Evolutionary conservation across 2,888 invertebrate species (phyloP).

Genomic region (Hermaeophaga mercurialis): DNA sequence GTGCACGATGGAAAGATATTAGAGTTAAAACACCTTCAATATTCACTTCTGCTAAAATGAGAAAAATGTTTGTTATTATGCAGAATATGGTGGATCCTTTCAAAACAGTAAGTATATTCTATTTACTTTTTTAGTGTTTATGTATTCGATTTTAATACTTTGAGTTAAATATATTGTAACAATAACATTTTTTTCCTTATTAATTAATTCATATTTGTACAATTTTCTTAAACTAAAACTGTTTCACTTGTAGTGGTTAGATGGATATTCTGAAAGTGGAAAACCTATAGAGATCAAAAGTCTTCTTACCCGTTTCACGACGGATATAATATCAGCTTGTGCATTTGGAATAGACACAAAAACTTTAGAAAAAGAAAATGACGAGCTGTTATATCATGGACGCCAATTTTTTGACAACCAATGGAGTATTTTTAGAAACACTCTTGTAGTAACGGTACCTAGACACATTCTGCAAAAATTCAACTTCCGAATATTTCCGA

Average conservation of each 20-base stretch:
- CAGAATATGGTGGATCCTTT: constrained; percentile 29
- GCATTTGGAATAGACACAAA: constrained; percentile 66
- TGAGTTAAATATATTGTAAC: no score
- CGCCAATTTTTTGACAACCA: constrained; percentile 42
- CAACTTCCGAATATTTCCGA: constrained; percentile 42
- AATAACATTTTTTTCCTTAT: no score
- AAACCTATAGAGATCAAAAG: constrained; percentile 28
- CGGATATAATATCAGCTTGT: constrained; percentile 64
- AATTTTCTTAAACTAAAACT: no score
- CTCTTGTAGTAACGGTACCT: constrained; percentile 36
- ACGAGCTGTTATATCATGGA: constrained; percentile 52
- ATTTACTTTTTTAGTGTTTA: no score
- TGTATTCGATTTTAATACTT: no score
- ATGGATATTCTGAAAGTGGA: constrained; percentile 18
- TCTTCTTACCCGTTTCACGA: constrained; percentile 55
- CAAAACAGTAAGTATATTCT: constrained; percentile 10
- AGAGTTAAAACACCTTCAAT: constrained; percentile 43
- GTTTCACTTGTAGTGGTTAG: constrained; percentile 26
- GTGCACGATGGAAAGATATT: constrained; percentile 53
- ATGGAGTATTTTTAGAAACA: constrained; percentile 37
- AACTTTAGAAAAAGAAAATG: constrained; percentile 60
- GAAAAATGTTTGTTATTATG: constrained; percentile 49
- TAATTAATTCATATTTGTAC: no score
- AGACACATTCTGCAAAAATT: constrained; percentile 37
- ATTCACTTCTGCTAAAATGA: constrained; percentile 53